A percentile compares a stretch with the other conserved stretches of the same genome.
Conservation (phyloP, 1,140 invertebrate species). For the Gryllus bimaculatus region DNA sequence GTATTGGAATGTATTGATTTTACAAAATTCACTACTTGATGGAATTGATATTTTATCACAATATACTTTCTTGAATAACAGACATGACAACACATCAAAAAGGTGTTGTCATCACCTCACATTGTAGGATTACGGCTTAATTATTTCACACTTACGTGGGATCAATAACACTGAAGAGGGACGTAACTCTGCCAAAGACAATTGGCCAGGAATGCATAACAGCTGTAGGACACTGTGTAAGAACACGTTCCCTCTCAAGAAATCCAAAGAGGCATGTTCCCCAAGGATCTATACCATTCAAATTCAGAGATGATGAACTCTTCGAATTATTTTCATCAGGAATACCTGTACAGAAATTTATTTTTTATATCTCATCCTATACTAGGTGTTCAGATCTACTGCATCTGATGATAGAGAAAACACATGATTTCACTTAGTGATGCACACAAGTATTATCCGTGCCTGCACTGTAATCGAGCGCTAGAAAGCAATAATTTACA, state of each 20-base stretch:
- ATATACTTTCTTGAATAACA: too few relatives aligned
- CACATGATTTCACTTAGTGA: too few relatives aligned
- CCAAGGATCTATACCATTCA: conserved; percentile 71
- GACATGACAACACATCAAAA: too few relatives aligned
- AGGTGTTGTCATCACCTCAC: too few relatives aligned
- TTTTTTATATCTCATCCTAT: not conserved
- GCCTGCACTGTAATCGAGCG: too few relatives aligned
- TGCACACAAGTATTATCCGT: too few relatives aligned
- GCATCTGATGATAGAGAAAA: too few relatives aligned
- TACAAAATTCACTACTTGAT: too few relatives aligned
- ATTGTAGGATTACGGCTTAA: not conserved
- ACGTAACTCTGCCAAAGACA: conserved; percentile 81
- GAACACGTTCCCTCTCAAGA: conserved; percentile 62
- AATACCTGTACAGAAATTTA: conserved; percentile 38
- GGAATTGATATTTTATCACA: too few relatives aligned
- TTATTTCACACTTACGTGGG: conserved; percentile 61
- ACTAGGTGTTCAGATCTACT: too few relatives aligned
- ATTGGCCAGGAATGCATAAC: conserved; percentile 90
- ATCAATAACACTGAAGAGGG: conserved; percentile 86
- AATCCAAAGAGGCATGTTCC: conserved; percentile 77
- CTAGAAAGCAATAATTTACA: too few relatives aligned
- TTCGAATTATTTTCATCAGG: conserved; percentile 55
- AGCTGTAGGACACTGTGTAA: conserved; percentile 74
- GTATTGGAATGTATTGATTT: too few relatives aligned
- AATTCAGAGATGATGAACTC: conserved; percentile 42